Evolutionary conservation across 2,888 invertebrate species (phyloP).

Genomic region (Agonopterix alstromeriana): DNA sequence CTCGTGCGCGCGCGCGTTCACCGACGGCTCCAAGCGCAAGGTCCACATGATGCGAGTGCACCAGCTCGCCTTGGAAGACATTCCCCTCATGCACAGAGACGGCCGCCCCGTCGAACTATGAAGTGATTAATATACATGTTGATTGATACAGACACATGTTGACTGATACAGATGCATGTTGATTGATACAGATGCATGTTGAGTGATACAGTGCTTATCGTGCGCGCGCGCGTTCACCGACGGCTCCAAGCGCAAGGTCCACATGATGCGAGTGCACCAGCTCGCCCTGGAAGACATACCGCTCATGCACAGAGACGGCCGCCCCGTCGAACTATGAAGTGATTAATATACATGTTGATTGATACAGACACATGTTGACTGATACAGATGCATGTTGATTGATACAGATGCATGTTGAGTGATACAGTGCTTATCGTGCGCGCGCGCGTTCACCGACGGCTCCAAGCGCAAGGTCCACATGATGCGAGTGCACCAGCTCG

Average conservation of each 20-base stretch:
- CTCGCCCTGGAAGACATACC: conserved; percentile 15
- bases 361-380: too few relatives aligned
- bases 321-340: neutral
- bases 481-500: conserved; percentile 14
- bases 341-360: too few relatives aligned
- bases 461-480: conserved; percentile 17
- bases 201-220: neutral
- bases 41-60: conserved; percentile 15
- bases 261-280: conserved; percentile 16
- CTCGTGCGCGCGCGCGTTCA: conserved; percentile 11
- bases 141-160: too few relatives aligned
- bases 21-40: conserved; percentile 17
- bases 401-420: too few relatives aligned
- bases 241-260: conserved; percentile 17
- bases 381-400: too few relatives aligned
- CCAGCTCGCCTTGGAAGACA: conserved; percentile 13
- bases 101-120: conserved; percentile 1
- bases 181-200: too few relatives aligned
- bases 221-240: conserved; percentile 14
- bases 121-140: neutral
- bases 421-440: neutral
- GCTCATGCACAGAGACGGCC: conserved; percentile 2
- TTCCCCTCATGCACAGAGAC: conserved; percentile 9
- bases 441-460: conserved; percentile 16
- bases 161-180: too few relatives aligned